A percentile compares a stretch with the other conserved stretches of the same genome.
Conservation (phyloP, 2,113 vertebrate genomes). For the Gavialis gangeticus region DNA sequence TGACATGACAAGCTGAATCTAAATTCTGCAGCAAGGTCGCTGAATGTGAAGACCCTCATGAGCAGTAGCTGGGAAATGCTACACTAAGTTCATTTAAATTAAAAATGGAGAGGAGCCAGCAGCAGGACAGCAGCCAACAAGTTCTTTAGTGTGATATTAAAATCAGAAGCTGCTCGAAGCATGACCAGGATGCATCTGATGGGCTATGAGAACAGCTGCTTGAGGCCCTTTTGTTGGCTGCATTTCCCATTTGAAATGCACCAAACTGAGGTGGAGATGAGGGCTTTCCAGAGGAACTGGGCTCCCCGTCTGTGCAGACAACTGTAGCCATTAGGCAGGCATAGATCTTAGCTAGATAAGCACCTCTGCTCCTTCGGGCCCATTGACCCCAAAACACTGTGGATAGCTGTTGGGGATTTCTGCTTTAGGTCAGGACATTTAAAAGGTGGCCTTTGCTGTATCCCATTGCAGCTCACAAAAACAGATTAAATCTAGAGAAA, state of each 20-base stretch:
- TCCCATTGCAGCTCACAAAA: neutral
- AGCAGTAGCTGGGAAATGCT: neutral
- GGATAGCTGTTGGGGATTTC: neutral
- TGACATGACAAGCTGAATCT: neutral
- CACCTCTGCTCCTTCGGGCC: accelerated
- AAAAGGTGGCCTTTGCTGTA: neutral
- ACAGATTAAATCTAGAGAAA: accelerated
- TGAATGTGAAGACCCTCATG: neutral
- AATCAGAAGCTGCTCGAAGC: slow-evolving; percentile 15
- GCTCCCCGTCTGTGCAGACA: neutral
- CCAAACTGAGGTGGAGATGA: neutral
- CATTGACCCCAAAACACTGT: accelerated
- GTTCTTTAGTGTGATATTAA: slow-evolving; percentile 34
- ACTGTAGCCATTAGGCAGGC: neutral
- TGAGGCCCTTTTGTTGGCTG: neutral
- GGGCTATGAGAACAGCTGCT: neutral
- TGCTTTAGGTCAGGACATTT: neutral
- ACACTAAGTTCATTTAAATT: neutral
- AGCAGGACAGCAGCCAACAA: slow-evolving; percentile 32
- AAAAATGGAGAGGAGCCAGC: slow-evolving; percentile 14
- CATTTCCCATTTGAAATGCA: neutral
- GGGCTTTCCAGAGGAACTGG: neutral
- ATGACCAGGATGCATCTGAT: neutral
- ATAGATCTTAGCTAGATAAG: neutral
- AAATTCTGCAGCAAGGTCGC: neutral